Base-by-base conservation (phyloP, 2,113 vertebrate genomes). In the Copsychus sechellarum region DNA sequence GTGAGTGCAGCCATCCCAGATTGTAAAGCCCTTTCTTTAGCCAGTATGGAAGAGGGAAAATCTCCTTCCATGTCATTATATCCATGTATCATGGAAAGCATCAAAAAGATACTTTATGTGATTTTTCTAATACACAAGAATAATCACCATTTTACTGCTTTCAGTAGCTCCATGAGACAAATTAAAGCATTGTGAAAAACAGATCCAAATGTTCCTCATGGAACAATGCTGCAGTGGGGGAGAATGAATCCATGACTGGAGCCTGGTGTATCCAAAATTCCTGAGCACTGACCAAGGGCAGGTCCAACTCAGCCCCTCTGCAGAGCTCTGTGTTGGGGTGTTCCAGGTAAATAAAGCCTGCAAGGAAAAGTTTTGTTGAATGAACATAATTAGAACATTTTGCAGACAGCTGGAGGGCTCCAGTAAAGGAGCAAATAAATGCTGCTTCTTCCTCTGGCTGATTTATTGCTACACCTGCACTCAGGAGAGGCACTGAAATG, bases 401-500 rank as follows among this genome's bases (percentile, higher is more conserved):
- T 73, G 14, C 92, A 91, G 71, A 53, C 81, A 87, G 93, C 93
- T 90, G 80, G 69, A 94, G 82, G 92, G 83, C 73, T 81, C 48
- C 69, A 82, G 57, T 29, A 60, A 93, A 93, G n/a, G 11, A 85
- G n/a, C 25, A 77, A 80, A 67, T 21, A 51, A 51, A 51, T 51
- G 23, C 26, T 83, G 43, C 51, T 85, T 20, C 69, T 90, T 70
- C 60, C 80, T 77, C 71, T 69, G 48, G 22, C 47, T 93, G 80
- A 93, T 96, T 93, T 95, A 95, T 77, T 79, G 89, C 60, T 79
- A 91, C 86, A 90, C 88, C 91, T 95, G 92, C 85, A 66, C 47
- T 29, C 66, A 78, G 77, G 61, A 88, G 60, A 85, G 43, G 54
- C 70, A 29, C 5, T 76, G 71, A 69, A 91, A 73, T 43, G 21